Conservation (phyloP, 2,113 vertebrate genomes). For the Phrynosoma platyrhinos region DNA sequence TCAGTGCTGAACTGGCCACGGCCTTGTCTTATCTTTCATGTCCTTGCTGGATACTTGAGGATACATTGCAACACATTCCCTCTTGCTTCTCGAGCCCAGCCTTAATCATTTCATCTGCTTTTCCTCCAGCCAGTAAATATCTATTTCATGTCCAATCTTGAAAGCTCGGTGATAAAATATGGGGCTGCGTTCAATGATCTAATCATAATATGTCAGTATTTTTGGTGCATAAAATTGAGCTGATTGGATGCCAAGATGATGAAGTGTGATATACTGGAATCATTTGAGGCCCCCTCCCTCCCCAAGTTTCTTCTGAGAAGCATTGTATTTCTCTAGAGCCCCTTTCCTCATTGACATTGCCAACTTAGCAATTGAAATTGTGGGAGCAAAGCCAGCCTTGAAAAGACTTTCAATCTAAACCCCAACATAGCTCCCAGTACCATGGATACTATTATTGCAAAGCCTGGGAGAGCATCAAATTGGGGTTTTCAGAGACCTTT, state of each 20-base stretch:
- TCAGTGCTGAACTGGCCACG: neutral
- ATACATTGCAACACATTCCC: neutral
- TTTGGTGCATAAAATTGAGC: conserved; percentile 32
- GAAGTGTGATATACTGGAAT: conserved; percentile 32
- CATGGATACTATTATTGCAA: neutral
- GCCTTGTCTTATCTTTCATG: neutral
- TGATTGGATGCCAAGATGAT: conserved; percentile 46
- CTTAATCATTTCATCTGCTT: conserved; percentile 46
- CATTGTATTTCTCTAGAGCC: too few species aligned
- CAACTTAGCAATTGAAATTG: neutral
- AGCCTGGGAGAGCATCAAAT: neutral
- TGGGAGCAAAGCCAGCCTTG: neutral
- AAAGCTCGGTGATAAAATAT: conserved; percentile 45
- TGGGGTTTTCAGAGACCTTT: neutral
- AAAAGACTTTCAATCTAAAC: neutral
- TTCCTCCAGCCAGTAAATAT: conserved; percentile 38
- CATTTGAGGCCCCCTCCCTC: neutral
- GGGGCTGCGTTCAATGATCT: conserved; percentile 38
- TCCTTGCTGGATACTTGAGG: conserved; percentile 22
- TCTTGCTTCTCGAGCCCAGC: neutral
- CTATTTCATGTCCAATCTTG: conserved; percentile 19
- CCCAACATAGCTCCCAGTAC: neutral
- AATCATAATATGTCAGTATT: conserved; percentile 27
- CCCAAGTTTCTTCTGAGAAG: conserved; percentile 23
- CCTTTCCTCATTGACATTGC: neutral